Percentiles rank a stretch among this genome's conserved stretches.
These are phyloP conservation scores for Leptobrachium leishanense DNA, from an alignment of 2,113 vertebrate species.

Conservation along the genomic window DNA sequence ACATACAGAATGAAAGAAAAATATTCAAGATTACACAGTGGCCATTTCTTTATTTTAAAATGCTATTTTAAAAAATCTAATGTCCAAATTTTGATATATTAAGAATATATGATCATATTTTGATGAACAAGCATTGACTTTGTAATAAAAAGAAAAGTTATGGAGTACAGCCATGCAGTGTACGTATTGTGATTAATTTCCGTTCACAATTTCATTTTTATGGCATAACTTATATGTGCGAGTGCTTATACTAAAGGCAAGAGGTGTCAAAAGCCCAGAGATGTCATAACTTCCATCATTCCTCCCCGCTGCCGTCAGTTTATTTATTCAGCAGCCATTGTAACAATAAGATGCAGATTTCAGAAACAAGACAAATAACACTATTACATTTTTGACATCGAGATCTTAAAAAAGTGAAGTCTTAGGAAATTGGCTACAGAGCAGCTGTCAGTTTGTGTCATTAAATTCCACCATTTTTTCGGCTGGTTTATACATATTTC, in stretches of 20 bases:
- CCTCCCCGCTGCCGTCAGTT: neutral
- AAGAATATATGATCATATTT: neutral
- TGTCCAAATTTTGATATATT: constrained; percentile 28
- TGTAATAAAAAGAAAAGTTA: no score
- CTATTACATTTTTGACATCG: constrained; percentile 19
- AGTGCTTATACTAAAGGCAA: constrained; percentile 38
- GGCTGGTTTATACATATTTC: neutral
- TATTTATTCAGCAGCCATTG: constrained; percentile 14
- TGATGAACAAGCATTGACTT: no score
- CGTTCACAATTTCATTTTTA: constrained; percentile 7
- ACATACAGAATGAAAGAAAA: neutral
- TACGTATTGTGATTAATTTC: constrained; percentile 27
- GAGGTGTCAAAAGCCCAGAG: constrained; percentile 33
- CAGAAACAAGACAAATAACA: constrained; percentile 4
- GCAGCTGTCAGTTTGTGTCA: neutral
- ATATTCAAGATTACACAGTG: neutral
- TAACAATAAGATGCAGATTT: constrained; percentile 19
- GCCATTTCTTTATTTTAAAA: constrained; percentile 8
- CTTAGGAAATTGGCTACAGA: neutral
- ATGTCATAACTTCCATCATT: constrained; percentile 25
- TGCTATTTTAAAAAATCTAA: constrained; percentile 15
- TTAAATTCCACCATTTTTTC: neutral
- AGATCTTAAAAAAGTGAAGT: constrained; percentile 10
- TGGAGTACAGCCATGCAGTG: no score
- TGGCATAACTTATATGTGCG: constrained; percentile 33